Conservation (phyloP, 2,797 vertebrate genomes). For the Pelochelys cantorii region DNA sequence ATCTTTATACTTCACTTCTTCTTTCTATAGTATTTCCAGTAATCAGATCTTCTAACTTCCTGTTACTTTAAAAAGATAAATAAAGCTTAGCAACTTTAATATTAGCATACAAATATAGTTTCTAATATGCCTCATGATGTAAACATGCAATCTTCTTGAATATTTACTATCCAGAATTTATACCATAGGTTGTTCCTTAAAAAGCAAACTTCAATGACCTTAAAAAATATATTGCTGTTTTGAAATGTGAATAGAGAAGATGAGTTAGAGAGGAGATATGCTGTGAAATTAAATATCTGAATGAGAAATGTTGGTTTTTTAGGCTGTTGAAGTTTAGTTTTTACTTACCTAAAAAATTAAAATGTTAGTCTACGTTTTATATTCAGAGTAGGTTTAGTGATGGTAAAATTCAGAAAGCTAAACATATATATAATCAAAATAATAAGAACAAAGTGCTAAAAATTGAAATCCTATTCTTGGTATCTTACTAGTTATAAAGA, state of each 20-base stretch:
- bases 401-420: neutral
- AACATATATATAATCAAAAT: neutral
- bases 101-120: neutral
- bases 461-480: neutral
- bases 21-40: constrained; percentile 35
- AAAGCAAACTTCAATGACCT: neutral
- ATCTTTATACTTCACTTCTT: constrained; percentile 34
- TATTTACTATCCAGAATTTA: constrained; percentile 25
- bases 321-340: neutral
- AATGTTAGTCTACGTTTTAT: neutral
- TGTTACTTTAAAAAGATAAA: neutral
- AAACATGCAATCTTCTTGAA: neutral
- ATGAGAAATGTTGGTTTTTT: neutral
- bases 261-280: neutral
- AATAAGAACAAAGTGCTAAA: neutral
- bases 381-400: neutral
- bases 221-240: neutral
- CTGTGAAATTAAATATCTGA: neutral
- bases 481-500: neutral
- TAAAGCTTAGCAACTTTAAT: neutral
- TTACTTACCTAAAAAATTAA: neutral
- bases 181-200: neutral
- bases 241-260: neutral
- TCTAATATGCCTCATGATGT: neutral
- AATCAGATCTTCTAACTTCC: constrained; percentile 64